Percentiles rank a stretch among this genome's conserved stretches.
Conservation (phyloP, 2,888 invertebrate species). For the Euphydryas editha region DNA sequence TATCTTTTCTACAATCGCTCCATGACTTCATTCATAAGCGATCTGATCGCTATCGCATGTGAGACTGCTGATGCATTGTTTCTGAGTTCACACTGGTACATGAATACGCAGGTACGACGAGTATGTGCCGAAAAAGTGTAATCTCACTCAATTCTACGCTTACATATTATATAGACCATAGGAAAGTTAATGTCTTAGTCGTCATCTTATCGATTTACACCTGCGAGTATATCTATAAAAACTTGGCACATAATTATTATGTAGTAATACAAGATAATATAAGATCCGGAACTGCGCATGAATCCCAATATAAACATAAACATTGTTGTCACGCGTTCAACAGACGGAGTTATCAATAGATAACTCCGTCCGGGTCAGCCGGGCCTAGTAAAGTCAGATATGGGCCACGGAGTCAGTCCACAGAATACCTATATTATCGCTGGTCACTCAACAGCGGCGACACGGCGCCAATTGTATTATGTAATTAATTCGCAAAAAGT, state of each 20-base stretch:
- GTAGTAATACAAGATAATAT: conserved; percentile 21
- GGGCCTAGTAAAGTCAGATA: conserved; percentile 53
- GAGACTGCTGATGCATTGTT: conserved; percentile 55
- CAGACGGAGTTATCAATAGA: conserved; percentile 65
- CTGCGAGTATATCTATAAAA: background rate
- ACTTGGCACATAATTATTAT: conserved; percentile 4
- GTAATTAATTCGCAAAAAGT: conserved; percentile 22
- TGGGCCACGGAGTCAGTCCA: conserved; percentile 44
- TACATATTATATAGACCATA: background rate
- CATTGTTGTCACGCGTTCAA: conserved; percentile 64
- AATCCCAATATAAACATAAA: conserved; percentile 56
- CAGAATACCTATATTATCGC: conserved; percentile 47
- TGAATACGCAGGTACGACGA: conserved; percentile 47
- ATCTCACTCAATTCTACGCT: conserved; percentile 5
- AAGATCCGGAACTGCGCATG: conserved; percentile 51
- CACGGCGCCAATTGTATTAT: conserved; percentile 40
- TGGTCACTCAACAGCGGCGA: conserved; percentile 35
- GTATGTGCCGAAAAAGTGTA: conserved; percentile 46
- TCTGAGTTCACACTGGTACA: conserved; percentile 52
- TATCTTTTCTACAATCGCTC: conserved; percentile 56
- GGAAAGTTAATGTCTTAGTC: too few species aligned
- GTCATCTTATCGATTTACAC: conserved; percentile 4
- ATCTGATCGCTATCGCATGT: conserved; percentile 60
- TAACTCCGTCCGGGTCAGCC: conserved; percentile 66
- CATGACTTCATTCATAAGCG: conserved; percentile 56